Base-by-base conservation (phyloP, 2,797 vertebrate genomes). In the Eulemur mongoz region DNA sequence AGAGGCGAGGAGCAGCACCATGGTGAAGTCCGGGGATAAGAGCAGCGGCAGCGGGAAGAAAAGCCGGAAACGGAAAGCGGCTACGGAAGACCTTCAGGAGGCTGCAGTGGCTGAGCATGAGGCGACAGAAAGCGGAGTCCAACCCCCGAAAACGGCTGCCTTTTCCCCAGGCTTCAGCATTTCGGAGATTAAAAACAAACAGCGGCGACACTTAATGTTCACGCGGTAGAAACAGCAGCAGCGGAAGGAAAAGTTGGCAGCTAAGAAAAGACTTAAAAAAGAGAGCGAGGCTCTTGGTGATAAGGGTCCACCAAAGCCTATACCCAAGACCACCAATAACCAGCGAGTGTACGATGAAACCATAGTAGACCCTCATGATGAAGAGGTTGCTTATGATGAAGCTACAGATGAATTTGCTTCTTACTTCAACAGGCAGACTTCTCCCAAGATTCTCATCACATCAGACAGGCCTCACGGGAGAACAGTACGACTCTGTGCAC, bases 361-460 rank as follows among this genome's bases (percentile, higher is more conserved):
- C 40, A 40, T 40, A 40, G 40, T 5, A 40, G 40, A 1, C 40
- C 40, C 40, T 40, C 40, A 40, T 40, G 40, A 40, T 40, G 40
- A 40, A 40, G 40, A 99, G 99, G 99, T 99, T 97, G 99, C 99
- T 85, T 99, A 99, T 97, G 99, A 99, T 89, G 99, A 99, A 98
- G 99, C 98, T 97, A 99, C 99, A 7, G 99, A 99, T 99, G 99
- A 99, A 98, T 99, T 99, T 98, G 99, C 99, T 48, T 98, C 99
- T n/a, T 99, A 99, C 95, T 99, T 99, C 97, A 99, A 99, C 30
- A 99, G 99, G 92, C 97, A 99, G 78, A 99, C 99, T 4, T 99
- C 99, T 98, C 99, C 99, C 32, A 99, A 99, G 99, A 99, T 99
- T 97, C 99, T 99, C 82, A 99, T 99, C 97, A 99, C 99, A 54